Base-by-base conservation (phyloP, 1,140 invertebrate genomes). In the Vanessa tameamea region DNA sequence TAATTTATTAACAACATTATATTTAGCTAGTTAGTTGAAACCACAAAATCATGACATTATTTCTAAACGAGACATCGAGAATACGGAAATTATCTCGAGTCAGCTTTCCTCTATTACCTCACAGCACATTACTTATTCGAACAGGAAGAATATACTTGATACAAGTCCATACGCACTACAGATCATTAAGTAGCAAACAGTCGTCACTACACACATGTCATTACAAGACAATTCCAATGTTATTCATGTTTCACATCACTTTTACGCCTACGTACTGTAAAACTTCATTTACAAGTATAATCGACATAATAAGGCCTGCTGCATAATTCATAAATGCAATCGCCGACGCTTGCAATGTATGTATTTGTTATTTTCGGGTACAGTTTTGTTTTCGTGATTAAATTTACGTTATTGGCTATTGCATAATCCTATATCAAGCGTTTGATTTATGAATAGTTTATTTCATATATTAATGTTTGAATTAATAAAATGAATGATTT, bases 61-160 rank as follows among this genome's bases (percentile, higher is more conserved):
- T 72, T 69, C 66, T 53, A 72, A 77, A 75, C 75, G 65, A 75
- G 72, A 72, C 64, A 71, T 51, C 67, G 70, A 75, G 80, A 76
- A 79, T 75, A 81, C 81, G 81, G 81, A 82, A 82, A 79, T 77
- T 73, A 72, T 77, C 71, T 77, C 73, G 67, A 67, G 75, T 79
- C 75, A 73, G 72, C 77, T 79, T 83, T 78, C 75, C 77, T 77
- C 72, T 72, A 74, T 77, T 79, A 80, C 78, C 77, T 76, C 78
- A 78, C 72, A 75, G 51, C 70, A 75, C 78, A 78, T 82, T 75
- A 78, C 47, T 80, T 82, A 82, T 82, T 78, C 78, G 73, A 82
- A 51, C 81, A 82, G 81, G 81, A 82, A 82, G 80, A 76, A 76
- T 47, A 16, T 61, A 75, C 75, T 78, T 78, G 65, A 72, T 77